phyloP scores from a whole-genome alignment of 2,113 vertebrate genomes.

The Cyphomyrus plagiostoma region DNA sequence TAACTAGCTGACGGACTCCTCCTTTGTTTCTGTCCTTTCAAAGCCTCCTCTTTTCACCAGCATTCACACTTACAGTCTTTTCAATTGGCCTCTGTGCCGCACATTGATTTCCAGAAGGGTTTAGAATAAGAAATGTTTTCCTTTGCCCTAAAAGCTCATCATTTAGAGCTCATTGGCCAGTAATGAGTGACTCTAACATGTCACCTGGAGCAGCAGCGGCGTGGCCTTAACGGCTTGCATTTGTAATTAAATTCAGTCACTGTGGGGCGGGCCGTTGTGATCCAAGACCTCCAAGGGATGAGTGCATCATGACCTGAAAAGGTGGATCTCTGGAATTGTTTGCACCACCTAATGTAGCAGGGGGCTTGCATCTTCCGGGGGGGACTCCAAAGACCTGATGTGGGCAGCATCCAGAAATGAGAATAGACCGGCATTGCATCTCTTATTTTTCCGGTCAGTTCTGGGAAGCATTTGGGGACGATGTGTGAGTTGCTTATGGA shows the following conservation, averaged over 20 bases:
- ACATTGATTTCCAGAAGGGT: background rate
- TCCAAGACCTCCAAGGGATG: background rate
- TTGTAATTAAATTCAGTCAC: constrained; percentile 14
- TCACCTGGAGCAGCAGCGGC: background rate
- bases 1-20: constrained; percentile 7
- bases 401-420: background rate
- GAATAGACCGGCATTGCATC: background rate
- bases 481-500: background rate
- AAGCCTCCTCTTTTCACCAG: constrained; percentile 20
- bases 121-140: background rate
- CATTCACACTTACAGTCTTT: background rate
- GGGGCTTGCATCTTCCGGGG: background rate
- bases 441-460: background rate
- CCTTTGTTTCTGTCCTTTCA: constrained; percentile 38
- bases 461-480: background rate
- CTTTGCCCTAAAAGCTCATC: background rate
- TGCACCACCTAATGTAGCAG: background rate
- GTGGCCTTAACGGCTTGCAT: background rate
- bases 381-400: background rate
- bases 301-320: background rate
- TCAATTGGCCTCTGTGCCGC: constrained; percentile 45
- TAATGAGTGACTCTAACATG: background rate
- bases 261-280: background rate
- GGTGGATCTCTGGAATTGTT: background rate
- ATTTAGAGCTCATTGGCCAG: background rate